Evolutionary conservation across 2,113 vertebrate species (phyloP).

Genomic region (Lagopus muta): DNA sequence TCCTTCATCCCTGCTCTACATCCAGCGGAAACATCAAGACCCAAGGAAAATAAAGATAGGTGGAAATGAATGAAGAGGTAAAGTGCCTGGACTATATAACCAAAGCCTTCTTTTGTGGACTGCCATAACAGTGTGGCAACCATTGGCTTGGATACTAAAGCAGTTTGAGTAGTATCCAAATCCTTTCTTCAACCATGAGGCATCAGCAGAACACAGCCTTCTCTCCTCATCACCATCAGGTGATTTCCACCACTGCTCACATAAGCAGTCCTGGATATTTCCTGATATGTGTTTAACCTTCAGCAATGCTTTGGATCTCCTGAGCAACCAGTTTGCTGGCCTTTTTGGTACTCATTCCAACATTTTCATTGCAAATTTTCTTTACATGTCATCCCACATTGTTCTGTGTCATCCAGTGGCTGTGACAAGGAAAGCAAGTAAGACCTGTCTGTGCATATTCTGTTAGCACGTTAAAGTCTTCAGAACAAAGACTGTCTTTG

Average conservation of each 20-base stretch:
- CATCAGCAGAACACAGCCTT: background rate
- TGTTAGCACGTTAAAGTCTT: background rate
- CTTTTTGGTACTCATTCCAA: background rate
- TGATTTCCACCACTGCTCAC: background rate
- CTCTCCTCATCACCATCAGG: accelerated
- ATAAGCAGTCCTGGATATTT: background rate
- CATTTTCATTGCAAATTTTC: background rate
- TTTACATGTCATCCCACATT: background rate
- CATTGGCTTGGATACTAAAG: background rate
- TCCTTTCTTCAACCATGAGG: background rate
- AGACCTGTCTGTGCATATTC: background rate
- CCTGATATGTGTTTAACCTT: accelerated
- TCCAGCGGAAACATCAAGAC: background rate
- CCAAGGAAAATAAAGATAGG: background rate
- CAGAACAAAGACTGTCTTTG: slow-evolving; percentile 35
- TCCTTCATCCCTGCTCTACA: background rate
- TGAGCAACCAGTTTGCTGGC: background rate
- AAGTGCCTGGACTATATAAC: background rate
- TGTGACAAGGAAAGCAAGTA: background rate
- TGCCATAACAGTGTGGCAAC: background rate
- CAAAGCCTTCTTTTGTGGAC: background rate
- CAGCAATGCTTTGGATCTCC: background rate
- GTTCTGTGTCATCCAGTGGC: background rate
- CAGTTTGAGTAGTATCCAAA: background rate
- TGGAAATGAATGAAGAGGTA: background rate